Evolutionary conservation across 2,113 vertebrate species (phyloP).

Genomic region (Osmerus mordax): DNA sequence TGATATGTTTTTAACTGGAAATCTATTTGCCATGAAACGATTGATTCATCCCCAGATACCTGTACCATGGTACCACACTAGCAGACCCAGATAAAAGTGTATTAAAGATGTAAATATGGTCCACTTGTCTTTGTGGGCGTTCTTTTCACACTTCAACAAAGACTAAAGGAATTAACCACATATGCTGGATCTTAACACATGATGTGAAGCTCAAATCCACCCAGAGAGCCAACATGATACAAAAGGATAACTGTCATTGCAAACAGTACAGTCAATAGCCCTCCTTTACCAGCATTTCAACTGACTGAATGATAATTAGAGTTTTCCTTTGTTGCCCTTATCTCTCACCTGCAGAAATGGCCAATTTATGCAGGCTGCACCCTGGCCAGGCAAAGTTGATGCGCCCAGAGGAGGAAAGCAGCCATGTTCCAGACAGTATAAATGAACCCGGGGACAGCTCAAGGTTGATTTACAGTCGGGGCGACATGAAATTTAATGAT

Average conservation of each 20-base stretch:
- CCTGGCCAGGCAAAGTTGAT: constrained; percentile 67
- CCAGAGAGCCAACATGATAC: constrained; percentile 56
- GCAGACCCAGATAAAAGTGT: constrained; percentile 25
- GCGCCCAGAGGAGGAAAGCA: constrained; percentile 63
- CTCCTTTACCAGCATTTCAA: constrained; percentile 65
- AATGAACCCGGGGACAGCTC: constrained; percentile 63
- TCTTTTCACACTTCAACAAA: constrained; percentile 35
- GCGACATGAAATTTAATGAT: constrained; percentile 58
- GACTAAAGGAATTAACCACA: constrained; percentile 48
- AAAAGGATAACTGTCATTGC: constrained; percentile 61
- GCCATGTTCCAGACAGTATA: constrained; percentile 66
- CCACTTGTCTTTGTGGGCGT: constrained; percentile 45
- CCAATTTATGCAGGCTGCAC: constrained; percentile 67
- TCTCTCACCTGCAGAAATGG: constrained; percentile 73
- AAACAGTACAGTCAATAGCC: constrained; percentile 60
- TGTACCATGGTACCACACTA: constrained; percentile 2
- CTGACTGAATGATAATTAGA: constrained; percentile 72
- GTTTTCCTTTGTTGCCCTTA: constrained; percentile 70
- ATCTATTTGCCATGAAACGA: constrained; percentile 53
- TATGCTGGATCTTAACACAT: constrained; percentile 50
- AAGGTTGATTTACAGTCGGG: constrained; percentile 68
- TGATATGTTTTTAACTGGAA: constrained; percentile 48
- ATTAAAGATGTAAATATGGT: constrained; percentile 17
- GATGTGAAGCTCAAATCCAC: constrained; percentile 32
- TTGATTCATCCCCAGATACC: constrained; percentile 32